Evolutionary conservation across 2,888 invertebrate species (phyloP).

Genomic region (Drosophila vallismaia): DNA sequence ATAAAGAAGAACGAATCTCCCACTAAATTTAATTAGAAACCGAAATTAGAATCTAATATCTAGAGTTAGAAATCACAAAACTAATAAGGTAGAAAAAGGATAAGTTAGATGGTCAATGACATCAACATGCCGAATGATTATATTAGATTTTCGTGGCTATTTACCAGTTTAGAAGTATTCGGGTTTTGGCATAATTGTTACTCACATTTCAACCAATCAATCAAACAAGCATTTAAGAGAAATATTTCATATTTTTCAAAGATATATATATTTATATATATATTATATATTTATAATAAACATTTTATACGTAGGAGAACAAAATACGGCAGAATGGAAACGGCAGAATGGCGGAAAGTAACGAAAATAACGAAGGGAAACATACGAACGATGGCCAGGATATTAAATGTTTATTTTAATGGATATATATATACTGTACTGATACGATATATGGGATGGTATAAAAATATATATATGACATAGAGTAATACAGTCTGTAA

Average conservation of each 20-base stretch:
- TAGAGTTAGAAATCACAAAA: conserved; percentile 19
- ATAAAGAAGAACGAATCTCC: not conserved
- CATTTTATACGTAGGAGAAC: conserved; percentile 50
- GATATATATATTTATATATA: conserved; percentile 58
- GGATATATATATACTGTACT: conserved; percentile 18
- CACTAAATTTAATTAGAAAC: not conserved
- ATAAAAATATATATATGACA: too few relatives aligned
- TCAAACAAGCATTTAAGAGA: conserved; percentile 82
- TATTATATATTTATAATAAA: conserved; percentile 37
- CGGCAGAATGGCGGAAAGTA: conserved; percentile 51
- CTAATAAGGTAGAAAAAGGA: conserved; percentile 16
- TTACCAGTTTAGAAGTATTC: conserved; percentile 68
- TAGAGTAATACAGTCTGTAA: not conserved
- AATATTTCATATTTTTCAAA: conserved; percentile 73
- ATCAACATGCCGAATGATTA: conserved; percentile 55
- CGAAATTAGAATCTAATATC: conserved; percentile 26
- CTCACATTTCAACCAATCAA: conserved; percentile 84
- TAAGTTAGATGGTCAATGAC: conserved; percentile 39
- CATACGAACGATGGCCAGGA: conserved; percentile 48
- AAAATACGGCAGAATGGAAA: conserved; percentile 57
- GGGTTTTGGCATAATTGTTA: conserved; percentile 77
- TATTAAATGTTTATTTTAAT: conserved; percentile 54
- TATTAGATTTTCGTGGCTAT: conserved; percentile 48
- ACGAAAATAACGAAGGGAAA: conserved; percentile 52
- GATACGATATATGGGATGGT: too few relatives aligned